Conservation (phyloP, 2,113 vertebrate genomes). For the Monopterus albus region DNA sequence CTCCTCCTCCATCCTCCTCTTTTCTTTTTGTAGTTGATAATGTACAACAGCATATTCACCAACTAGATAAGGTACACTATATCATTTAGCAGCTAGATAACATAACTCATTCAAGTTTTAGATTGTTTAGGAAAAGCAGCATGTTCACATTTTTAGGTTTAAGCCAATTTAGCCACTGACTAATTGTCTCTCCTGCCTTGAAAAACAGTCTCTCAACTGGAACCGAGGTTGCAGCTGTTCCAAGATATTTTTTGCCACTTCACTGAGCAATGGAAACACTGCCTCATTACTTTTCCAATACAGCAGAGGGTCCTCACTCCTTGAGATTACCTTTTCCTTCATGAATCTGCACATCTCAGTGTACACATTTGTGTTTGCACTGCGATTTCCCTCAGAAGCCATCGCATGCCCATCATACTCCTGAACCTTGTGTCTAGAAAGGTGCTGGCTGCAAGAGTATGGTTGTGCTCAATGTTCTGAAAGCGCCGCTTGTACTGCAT, state of each 20-base stretch:
- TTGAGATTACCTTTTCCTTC: no score
- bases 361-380: no score
- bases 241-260: background rate
- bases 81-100: no score
- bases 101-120: no score
- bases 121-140: background rate
- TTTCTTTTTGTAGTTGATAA: no score
- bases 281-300: background rate
- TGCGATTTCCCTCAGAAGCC: no score
- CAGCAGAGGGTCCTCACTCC: no score
- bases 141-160: background rate
- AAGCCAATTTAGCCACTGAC: background rate
- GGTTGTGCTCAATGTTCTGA: background rate
- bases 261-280: background rate
- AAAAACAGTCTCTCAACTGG: background rate
- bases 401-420: no score
- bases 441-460: background rate
- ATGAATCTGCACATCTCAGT: no score
- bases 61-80: no score
- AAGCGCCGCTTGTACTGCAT: background rate
- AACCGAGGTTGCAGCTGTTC: background rate
- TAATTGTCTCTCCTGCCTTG: background rate
- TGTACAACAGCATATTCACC: no score
- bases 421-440: background rate
- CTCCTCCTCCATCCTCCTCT: no score